Base-by-base conservation (phyloP, 2,888 invertebrate genomes). In the Ischnura elegans region DNA sequence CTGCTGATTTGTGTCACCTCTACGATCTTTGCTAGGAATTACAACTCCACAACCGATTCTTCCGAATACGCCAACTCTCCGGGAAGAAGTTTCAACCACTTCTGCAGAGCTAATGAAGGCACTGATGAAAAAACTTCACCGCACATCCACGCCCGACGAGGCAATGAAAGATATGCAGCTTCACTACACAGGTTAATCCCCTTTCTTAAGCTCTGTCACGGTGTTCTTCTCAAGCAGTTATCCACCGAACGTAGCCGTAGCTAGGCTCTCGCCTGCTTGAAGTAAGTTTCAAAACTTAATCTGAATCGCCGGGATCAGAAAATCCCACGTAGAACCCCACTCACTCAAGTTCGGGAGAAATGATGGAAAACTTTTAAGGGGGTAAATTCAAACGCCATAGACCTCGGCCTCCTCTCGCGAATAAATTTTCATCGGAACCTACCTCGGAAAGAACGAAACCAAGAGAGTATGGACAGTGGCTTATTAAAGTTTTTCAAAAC, bases 261-360 rank as follows among this genome's bases (percentile, higher is more conserved):
- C 76, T 76, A 36, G 16, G 76, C 76, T 29, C 76, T 76, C 29
- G 76, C 36, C 29, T 36, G 29, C 29, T 10, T 10, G 76, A 13
- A 29, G 2, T 10, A 76, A 76, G 76, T 76, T 76, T 36, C 76
- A 76, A 36, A 76, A 76, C 76, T 76, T 36, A 76, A 76, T 76
- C 76, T 36, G 36, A 76, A 76, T 76, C 76, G 76, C 76, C 61
- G 25, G 25, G 25, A 61, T 61, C 61, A n/a, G 76, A 76, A 76
- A 76, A 76, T 76, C 76, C 36, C 76, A 36, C 61, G 36, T 13
- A 36, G 76, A 36, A 76, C 76, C 29, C 13, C 36, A 76, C 76
- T 21, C 76, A 10, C 76, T 76, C 36, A 76, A 76, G 76, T 76
- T 76, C 36, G 76, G 36, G 13, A 76, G 76, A 25, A 76, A 76